Conservation (phyloP, 2,888 invertebrate species). For the Tachina fera region DNA sequence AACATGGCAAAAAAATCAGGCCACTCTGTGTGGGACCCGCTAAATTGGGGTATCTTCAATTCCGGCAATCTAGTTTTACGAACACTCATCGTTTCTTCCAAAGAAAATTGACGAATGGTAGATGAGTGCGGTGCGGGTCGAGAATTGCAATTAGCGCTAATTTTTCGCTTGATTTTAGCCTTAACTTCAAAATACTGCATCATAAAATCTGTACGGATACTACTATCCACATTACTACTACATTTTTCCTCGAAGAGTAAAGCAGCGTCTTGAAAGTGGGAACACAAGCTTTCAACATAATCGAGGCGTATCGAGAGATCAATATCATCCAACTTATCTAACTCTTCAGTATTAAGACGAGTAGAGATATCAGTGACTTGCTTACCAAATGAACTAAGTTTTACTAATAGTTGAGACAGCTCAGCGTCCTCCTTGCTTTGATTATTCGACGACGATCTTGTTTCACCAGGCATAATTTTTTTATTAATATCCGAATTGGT, state of each 20-base stretch:
- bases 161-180: conserved; percentile 53
- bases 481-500: no score
- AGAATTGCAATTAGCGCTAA: background rate
- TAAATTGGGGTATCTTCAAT: conserved; percentile 65
- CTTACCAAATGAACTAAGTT: no score
- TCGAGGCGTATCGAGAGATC: no score
- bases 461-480: no score
- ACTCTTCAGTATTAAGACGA: no score
- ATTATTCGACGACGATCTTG: no score
- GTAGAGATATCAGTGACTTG: no score
- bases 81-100: conserved; percentile 18
- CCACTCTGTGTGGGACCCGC: conserved; percentile 64
- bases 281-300: no score
- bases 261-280: background rate
- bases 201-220: conserved; percentile 27
- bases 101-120: conserved; percentile 34
- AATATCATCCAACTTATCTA: no score
- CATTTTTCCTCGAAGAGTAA: conserved; percentile 34
- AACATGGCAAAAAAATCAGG: conserved; percentile 68
- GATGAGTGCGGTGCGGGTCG: conserved; percentile 35
- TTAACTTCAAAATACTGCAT: conserved; percentile 56
- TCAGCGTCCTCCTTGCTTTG: no score
- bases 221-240: conserved; percentile 19
- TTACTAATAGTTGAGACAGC: no score
- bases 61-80: conserved; percentile 65